phyloP scores from a whole-genome alignment of 23 tunicate species.

The Clavelina lepadiformis region DNA sequence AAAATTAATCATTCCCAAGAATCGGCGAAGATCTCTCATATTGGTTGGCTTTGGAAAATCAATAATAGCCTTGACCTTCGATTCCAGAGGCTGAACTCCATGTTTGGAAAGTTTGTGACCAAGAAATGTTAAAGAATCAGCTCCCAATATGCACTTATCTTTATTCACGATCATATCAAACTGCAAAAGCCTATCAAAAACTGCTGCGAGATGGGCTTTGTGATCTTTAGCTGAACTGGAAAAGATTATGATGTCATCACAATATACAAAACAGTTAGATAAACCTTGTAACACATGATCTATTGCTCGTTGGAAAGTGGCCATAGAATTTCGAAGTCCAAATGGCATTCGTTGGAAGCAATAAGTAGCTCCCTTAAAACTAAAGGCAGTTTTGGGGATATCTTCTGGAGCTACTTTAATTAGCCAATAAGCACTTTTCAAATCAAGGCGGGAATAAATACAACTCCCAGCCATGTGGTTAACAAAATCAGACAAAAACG shows the following conservation, averaged over 20 bases:
- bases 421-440: constrained; percentile 15
- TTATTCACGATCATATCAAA: constrained; percentile 14
- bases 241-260: constrained; percentile 17
- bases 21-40: constrained; percentile 3
- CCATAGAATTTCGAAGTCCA: constrained; percentile 18
- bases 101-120: constrained; percentile 2
- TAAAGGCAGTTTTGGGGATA: constrained; percentile 17
- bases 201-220: neutral
- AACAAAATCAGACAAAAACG: neutral
- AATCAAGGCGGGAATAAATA: constrained; percentile 16
- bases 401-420: constrained; percentile 10
- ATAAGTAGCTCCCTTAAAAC: neutral
- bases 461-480: constrained; percentile 5
- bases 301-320: constrained; percentile 18
- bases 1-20: constrained; percentile 2
- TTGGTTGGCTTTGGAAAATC: constrained; percentile 8
- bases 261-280: neutral
- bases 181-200: constrained; percentile 9
- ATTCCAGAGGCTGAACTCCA: neutral
- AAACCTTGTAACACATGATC: constrained; percentile 31
- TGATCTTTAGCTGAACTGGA: constrained; percentile 5
- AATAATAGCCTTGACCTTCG: neutral
- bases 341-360: constrained; percentile 15
- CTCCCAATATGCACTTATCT: constrained; percentile 9
- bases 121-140: neutral